Evolutionary conservation across 1,140 invertebrate species (phyloP), one percentile per base, ranked within the genome.

Genomic region (Drosophila sechellia): DNA sequence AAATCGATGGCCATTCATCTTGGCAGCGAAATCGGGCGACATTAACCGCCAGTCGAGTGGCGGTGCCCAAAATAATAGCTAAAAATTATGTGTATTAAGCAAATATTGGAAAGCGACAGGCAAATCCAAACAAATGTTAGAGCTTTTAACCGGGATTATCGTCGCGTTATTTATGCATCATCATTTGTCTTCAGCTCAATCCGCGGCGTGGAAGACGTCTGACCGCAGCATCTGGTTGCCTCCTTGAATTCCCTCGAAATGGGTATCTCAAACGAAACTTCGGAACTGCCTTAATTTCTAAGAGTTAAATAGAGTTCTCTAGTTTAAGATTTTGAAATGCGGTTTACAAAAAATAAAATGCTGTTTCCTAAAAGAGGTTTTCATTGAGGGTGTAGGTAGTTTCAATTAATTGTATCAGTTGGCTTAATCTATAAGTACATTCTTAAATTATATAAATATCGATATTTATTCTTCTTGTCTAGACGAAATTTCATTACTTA

Each of bases 91-190:
- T 68, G 49, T 69, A 56, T 68, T 61, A 81, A 48, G 59, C 49
- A 80, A 77, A 86, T 85, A 76, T 72, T 75, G 61, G 57, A 78
- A 61, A 72, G 61, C 58, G 54, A 50, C 55, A 39, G 49, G 60
- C 79, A 89, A 87, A 89, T 89, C 83, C 79, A 83, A 89, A 87
- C 76, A 87, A 87, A 87, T 87, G 83, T 77, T 83, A 73, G 76
- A 69, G 83, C 83, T 87, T 87, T 87, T 89, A 87, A 87, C 66
- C 72, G 79, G 84, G 83, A 87, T 87, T 87, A 89, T 87, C 84
- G 83, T 56, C 71, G 58, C 71, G 66, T 77, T 89, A 89, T 87
- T 87, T 87, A 87, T 87, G 76, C 53, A 61, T 69, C 71, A 89
- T 77, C 71, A 83, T 87, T 89, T 79, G 66, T 83, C 83, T 87